phyloP scores from a whole-genome alignment of 1,140 invertebrate species.

The Brachionus paranguensis region DNA sequence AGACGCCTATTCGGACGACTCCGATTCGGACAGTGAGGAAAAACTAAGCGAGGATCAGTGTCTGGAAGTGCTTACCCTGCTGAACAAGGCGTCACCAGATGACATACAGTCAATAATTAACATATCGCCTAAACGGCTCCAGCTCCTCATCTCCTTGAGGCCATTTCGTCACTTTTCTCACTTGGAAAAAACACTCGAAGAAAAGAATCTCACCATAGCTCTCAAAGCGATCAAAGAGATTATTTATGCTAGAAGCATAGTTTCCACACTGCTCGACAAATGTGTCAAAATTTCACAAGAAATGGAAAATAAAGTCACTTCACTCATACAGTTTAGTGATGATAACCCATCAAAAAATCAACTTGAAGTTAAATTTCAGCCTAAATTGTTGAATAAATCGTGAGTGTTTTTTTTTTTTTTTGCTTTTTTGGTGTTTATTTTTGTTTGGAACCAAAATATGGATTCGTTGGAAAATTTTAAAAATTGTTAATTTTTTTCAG shows the following conservation, averaged over 20 bases:
- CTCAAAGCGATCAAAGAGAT: constrained; percentile 47
- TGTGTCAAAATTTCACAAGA: constrained; percentile 57
- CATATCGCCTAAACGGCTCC: neutral
- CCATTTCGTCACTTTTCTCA: neutral
- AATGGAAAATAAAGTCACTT: constrained; percentile 55
- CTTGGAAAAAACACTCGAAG: neutral
- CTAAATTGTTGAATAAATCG: constrained; percentile 50
- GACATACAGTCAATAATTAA: constrained; percentile 23
- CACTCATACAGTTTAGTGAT: constrained; percentile 44
- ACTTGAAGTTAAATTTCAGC: constrained; percentile 55
- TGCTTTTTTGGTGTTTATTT: neutral
- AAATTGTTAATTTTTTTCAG: constrained; percentile 58
- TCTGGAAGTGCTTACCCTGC: neutral
- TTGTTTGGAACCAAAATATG: constrained; percentile 57
- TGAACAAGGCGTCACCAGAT: constrained; percentile 4
- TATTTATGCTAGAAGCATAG: constrained; percentile 54
- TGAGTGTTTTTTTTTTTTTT: constrained; percentile 42
- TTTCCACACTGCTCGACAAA: constrained; percentile 56
- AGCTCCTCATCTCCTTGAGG: neutral
- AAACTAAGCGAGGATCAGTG: neutral
- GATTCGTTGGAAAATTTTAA: constrained; percentile 49
- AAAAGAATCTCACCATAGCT: neutral
- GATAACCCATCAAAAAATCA: constrained; percentile 42
- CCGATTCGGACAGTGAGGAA: neutral
- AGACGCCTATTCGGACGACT: neutral